These are phyloP conservation scores for Phengaris arion DNA, from an alignment of 2,888 invertebrate species.

Conservation along the genomic window DNA sequence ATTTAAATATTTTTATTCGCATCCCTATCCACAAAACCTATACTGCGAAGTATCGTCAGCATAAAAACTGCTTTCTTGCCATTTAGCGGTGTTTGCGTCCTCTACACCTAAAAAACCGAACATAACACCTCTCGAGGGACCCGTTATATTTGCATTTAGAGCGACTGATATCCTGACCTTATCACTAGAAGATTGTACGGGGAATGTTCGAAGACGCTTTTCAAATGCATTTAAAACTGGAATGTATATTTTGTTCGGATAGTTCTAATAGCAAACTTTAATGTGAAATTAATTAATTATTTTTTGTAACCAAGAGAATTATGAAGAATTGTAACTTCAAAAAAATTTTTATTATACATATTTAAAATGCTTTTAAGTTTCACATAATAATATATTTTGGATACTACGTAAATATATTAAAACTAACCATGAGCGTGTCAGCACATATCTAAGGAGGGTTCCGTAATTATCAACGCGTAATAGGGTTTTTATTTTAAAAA, in stretches of 20 bases:
- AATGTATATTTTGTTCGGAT: not conserved
- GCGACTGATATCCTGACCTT: slow-evolving; percentile 76
- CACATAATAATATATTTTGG: too few species aligned
- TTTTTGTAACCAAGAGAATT: too few species aligned
- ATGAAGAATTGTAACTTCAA: too few species aligned
- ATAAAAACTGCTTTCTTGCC: slow-evolving; percentile 71
- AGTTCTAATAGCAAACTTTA: not conserved
- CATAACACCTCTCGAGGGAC: slow-evolving; percentile 74
- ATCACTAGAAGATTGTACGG: slow-evolving; percentile 73
- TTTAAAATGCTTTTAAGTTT: too few species aligned
- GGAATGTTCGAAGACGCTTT: slow-evolving; percentile 63
- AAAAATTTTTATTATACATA: too few species aligned
- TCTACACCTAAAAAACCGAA: slow-evolving; percentile 72
- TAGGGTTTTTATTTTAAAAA: too few species aligned
- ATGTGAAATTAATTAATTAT: too few species aligned
- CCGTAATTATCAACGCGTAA: too few species aligned
- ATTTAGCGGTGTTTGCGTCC: slow-evolving; percentile 74
- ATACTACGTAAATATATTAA: too few species aligned
- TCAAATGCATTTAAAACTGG: not conserved
- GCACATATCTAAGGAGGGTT: too few species aligned
- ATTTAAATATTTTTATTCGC: slow-evolving; percentile 13
- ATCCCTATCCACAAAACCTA: slow-evolving; percentile 48
- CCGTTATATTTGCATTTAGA: slow-evolving; percentile 78
- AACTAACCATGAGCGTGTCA: too few species aligned
- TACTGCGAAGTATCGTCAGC: slow-evolving; percentile 68